Evolutionary conservation across 2,113 vertebrate species (phyloP).

Genomic region (Lathamus discolor): DNA sequence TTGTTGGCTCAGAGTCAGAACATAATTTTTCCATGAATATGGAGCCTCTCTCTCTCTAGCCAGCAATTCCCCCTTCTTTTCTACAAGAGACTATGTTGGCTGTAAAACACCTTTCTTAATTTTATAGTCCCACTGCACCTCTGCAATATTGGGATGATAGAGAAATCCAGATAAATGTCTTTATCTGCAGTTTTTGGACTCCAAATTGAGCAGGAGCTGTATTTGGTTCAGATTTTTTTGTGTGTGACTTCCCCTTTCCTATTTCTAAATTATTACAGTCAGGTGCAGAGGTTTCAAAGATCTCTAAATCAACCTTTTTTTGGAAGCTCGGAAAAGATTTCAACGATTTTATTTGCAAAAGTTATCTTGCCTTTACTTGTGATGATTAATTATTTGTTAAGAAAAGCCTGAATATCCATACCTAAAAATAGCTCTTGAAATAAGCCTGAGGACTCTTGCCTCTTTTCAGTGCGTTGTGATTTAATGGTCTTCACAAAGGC

Average conservation of each 20-base stretch:
- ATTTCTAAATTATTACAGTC: background rate
- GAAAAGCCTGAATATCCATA: slow-evolving; percentile 12
- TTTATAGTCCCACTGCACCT: background rate
- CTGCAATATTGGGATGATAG: background rate
- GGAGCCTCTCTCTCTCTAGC: background rate
- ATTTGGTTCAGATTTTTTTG: background rate
- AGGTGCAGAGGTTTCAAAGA: slow-evolving; percentile 6
- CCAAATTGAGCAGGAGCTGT: background rate
- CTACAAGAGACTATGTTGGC: background rate
- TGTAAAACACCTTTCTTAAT: background rate
- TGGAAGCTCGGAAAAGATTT: slow-evolving; percentile 10
- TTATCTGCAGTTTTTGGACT: background rate
- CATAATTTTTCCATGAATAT: background rate
- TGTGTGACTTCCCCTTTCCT: background rate
- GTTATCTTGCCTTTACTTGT: background rate
- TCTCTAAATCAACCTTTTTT: background rate
- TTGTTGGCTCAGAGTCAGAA: background rate
- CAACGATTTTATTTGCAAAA: slow-evolving; percentile 29
- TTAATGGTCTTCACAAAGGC: slow-evolving; percentile 42
- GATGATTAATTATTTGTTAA: slow-evolving; percentile 44
- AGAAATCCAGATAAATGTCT: background rate
- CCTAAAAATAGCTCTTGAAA: slow-evolving; percentile 43
- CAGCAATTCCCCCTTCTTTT: background rate
- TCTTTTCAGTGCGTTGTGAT: background rate
- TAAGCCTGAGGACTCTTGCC: background rate